Base-by-base conservation (phyloP, 2,113 vertebrate genomes). In the Grantiella picta region DNA sequence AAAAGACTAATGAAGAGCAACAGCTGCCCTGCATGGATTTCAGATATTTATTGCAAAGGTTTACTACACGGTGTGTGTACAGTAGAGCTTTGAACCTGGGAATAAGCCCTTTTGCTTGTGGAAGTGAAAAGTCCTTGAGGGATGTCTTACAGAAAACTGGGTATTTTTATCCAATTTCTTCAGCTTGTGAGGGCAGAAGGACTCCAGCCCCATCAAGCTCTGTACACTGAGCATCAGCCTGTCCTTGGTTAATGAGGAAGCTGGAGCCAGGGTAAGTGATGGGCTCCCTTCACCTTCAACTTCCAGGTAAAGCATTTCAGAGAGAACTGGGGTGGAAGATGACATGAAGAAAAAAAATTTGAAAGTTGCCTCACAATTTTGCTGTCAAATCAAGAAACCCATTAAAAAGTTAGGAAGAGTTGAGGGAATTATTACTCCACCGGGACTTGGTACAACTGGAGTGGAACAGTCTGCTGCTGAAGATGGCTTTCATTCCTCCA, bases 141-240 rank as follows among this genome's bases (percentile, higher is more conserved):
- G 47, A 18, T 35, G 3, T 60, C 50, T 90, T 78, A 71, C 14
- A n/a, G 81, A 50, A 61, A 84, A 54, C 19, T 2, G 0, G 1
- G 20, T 47, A 29, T 59, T 90, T 90, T 53, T 31, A 54, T 56
- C 22, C 21, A 56, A 17, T 17, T 90, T 79, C 57, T 90, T 79
- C 53, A 64, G 49, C 1, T 49, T 71, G 12, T 25, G 27, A 88
- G 40, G 29, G 36, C 10, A 64, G 27, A 45, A 66, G 12, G 19
- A 52, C 12, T 79, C 27, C 53, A 76, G 35, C 5, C 21, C 15
- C 1, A 1, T 2, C 0, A 0, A 47, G 44, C 29, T 90, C n/a
- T 3, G 36, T 59, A 38, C 1, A 0, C 7, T 29, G 27, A 47
- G 16, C n/a, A 17, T 57, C 52, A 71, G 33, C 29, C 47, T 91